Base-by-base conservation (phyloP, 2,888 invertebrate genomes). In the Aporophyla nigra region DNA sequence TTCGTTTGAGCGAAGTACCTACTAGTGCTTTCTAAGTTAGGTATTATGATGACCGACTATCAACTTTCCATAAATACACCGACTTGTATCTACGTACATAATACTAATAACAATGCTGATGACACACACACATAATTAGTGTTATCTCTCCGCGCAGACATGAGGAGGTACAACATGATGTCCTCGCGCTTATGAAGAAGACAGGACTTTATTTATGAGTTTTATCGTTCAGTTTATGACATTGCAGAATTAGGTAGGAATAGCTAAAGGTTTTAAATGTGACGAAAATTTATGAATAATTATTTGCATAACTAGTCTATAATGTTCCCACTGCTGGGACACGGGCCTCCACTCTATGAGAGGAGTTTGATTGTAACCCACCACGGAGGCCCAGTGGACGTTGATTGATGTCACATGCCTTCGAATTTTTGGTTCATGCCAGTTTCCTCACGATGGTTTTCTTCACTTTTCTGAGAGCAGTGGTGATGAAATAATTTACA, bases 161-260 rank as follows among this genome's bases (percentile, higher is more conserved):
- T 3, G 14, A 16, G 19, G 46, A 33, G 24, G 24, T 10, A 24
- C 16, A 6, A 14, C 4, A 54, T 46, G 51, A 46, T 40, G 43
- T 58, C 21, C 27, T 27, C 43, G 21, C 58, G 43, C 19, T 33
- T 7, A 0, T 46, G 16, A 16, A 76, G 53, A 65, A 58, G 53
- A n/a, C 27, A 58, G 19, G 4, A 3, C n/a, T n/a, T 75, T 53
- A 68, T 69, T 76, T 82, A 82, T 82, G 62, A 54, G n/a, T n/a
- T 5, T 82, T 59, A 63, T 58, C 43, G 14, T 51, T 14, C 27
- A 54, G 27, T 19, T 27, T 21, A 46, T 21, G 24, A 63, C 58
- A 16, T 14, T 49, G 10, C n/a, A 12, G 14, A n/a, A 62, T 12
- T 58, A 51, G 9, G 16, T 43, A 19, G 61, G 7, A 21, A 59